Evolutionary conservation across 2,113 vertebrate genomes (phyloP).

Genomic region (Gallinago paraguaiae): DNA sequence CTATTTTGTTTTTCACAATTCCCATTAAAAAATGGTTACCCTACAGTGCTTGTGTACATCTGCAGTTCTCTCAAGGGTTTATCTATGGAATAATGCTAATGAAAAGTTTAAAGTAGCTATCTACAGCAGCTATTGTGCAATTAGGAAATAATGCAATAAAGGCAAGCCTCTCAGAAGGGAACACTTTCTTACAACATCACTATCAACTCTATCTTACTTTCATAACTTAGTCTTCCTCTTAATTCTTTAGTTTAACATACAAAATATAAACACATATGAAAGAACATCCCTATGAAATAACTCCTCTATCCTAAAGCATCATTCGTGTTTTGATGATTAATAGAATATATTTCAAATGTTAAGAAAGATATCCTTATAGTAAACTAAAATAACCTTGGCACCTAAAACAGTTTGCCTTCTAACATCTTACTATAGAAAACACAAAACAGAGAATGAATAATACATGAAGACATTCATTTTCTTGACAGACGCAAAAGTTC

Average conservation of each 20-base stretch:
- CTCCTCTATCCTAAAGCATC: not conserved
- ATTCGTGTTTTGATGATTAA: not conserved
- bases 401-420: not conserved
- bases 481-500: not conserved
- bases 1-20: not conserved
- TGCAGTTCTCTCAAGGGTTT: not conserved
- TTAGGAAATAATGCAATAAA: not conserved
- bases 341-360: not conserved
- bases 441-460: not conserved
- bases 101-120: not conserved
- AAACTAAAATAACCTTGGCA: not conserved
- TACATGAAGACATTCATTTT: not conserved
- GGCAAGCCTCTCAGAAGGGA: not conserved
- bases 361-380: not conserved
- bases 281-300: not conserved
- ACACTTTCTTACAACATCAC: not conserved
- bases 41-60: not conserved
- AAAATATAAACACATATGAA: not conserved
- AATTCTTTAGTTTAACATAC: not conserved
- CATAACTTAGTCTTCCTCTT: not conserved
- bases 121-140: not conserved
- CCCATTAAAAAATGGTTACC: not conserved
- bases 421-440: not conserved
- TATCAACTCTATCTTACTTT: not conserved
- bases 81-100: not conserved